A percentile compares a stretch with the other conserved stretches of the same genome.
These are phyloP conservation scores for Actenoides lindsayi DNA, from an alignment of 2,113 vertebrate genomes.

Conservation along the genomic window DNA sequence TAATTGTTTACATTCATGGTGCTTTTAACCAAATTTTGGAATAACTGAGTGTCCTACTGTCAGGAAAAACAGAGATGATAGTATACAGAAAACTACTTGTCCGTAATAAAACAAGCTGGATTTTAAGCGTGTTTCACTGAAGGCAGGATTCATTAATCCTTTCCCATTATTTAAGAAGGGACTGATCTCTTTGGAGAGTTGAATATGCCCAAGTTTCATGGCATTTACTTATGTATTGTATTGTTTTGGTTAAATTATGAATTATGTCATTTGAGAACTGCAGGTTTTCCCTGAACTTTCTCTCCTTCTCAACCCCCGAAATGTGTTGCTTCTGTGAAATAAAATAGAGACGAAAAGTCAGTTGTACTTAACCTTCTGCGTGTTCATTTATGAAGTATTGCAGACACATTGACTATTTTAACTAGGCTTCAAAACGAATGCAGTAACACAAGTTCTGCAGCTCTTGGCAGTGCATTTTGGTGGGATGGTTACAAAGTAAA, in stretches of 20 bases:
- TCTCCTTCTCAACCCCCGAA: not conserved
- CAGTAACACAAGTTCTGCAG: not conserved
- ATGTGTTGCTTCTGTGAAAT: conserved; percentile 11
- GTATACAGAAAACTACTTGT: not conserved
- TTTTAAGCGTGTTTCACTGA: not conserved
- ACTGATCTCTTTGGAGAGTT: not conserved
- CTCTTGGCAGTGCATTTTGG: not conserved
- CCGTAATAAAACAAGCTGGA: not conserved
- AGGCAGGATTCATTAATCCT: not conserved
- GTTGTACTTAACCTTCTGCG: not conserved
- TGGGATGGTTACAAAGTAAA: conserved; percentile 22
- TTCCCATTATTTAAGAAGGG: not conserved
- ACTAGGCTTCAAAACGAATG: not conserved
- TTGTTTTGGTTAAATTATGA: conserved; percentile 11
- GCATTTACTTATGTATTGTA: not conserved
- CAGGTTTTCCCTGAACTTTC: not conserved
- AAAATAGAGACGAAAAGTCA: conserved; percentile 19
- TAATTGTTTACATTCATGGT: conserved; percentile 21
- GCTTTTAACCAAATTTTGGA: conserved; percentile 32
- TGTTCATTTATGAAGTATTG: conserved; percentile 1
- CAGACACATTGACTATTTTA: not conserved
- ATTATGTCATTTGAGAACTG: not conserved
- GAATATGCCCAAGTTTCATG: not conserved
- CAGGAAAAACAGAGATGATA: not conserved
- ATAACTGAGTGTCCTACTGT: not conserved